Conservation (phyloP, 2,113 vertebrate species). For the Marcusenius ussheri region DNA sequence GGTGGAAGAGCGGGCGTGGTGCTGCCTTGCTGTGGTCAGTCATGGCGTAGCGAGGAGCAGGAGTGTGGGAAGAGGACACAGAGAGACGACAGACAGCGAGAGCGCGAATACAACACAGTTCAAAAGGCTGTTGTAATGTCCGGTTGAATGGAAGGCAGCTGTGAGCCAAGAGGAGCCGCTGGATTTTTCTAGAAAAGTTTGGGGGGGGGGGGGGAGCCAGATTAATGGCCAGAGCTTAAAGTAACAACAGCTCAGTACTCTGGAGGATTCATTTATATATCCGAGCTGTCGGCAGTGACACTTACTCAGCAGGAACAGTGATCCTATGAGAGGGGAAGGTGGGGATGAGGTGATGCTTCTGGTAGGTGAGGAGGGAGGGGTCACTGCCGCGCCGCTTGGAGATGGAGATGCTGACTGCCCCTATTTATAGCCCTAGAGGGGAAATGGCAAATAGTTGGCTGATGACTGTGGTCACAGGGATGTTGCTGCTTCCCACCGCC, state of each 20-base stretch:
- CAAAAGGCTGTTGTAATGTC: background rate
- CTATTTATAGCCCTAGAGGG: conserved; percentile 54
- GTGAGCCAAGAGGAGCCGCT: conserved; percentile 22
- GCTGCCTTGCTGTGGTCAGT: conserved; percentile 46
- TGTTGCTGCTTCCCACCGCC: conserved; percentile 33
- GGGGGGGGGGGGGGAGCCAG: background rate
- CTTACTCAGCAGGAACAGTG: conserved; percentile 36
- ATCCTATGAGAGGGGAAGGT: conserved; percentile 35
- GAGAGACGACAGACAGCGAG: background rate
- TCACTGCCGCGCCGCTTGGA: conserved; percentile 37
- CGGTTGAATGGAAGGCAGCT: background rate
- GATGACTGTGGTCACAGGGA: conserved; percentile 40
- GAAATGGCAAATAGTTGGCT: conserved; percentile 52
- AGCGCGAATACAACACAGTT: background rate
- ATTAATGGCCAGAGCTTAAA: conserved; percentile 26
- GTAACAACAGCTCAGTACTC: conserved; percentile 28
- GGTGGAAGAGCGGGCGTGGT: conserved; percentile 52
- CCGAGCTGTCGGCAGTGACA: conserved; percentile 35
- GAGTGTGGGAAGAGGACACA: background rate
- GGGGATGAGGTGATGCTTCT: conserved; percentile 30
- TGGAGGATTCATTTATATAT: conserved; percentile 41
- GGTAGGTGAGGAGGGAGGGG: conserved; percentile 30
- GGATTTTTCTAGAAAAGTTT: conserved; percentile 15
- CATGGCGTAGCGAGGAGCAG: conserved; percentile 34
- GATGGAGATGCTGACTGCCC: conserved; percentile 43